Evolutionary conservation across 2,113 vertebrate genomes (phyloP), one percentile per base, ranked within the genome.

Genomic region (Spea bombifrons): DNA sequence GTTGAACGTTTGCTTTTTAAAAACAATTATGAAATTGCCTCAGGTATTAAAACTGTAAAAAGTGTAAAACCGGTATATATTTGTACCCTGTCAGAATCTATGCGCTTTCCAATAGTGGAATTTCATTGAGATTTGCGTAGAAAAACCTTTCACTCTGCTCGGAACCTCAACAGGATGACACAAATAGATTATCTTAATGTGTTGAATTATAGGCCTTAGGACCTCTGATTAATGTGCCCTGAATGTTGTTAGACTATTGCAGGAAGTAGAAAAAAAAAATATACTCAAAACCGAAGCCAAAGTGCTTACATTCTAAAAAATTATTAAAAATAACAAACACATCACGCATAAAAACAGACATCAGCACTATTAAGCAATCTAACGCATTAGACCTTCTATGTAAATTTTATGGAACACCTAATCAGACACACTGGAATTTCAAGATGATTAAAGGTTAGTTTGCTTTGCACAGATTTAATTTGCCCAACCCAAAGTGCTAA

Each of bases 41-140:
- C 8, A 46, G 52, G 44, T 71, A 77, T 50, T 77, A 70, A 77
- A 77, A 44, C 75, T 63, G 66, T 77, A 77, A 50, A 76, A 77
- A 77, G 75, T 63, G 66, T 69, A 61, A 63, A 69, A 61, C 8
- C 15, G 68, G 61, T 64, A 64, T 43, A 69, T n/a, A 47, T 68
- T 61, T 48, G 7, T 64, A 16, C 52, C 44, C 44, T 61, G 52
- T 50, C 43, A 4, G 13, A 63, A 77, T 48, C 7, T 15, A 17
- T 30, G 50, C 8, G 10, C 61, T n/a, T 64, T 70, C 57, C 45
- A 16, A 7, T 64, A 30, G 57, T 46, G 45, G 67, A 15, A 49
- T 70, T 76, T 69, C 46, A 70, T 5, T 67, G 45, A 63, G n/a
- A 59, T 55, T 76, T 61, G 45, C n/a, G 50, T 46, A 59, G 8